Evolutionary conservation across 1,140 invertebrate species (phyloP), one percentile per base, ranked within the genome.

Genomic region (Drosophila lini): DNA sequence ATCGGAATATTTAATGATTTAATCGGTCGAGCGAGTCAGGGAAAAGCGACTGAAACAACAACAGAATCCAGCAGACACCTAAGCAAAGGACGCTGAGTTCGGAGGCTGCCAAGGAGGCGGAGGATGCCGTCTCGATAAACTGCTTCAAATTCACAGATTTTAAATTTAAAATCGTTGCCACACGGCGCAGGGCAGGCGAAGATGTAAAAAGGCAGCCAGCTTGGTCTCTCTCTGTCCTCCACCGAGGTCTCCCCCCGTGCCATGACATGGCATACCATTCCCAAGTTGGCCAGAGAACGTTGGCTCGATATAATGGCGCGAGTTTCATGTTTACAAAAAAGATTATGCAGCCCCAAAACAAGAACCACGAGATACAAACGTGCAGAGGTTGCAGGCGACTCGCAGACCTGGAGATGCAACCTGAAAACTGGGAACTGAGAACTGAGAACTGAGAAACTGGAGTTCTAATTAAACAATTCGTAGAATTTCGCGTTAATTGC

Each of bases 381-480:
- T 85, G 81, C 74, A 76, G 61, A 59, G 74, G 36, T 48, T 71
- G 68, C 68, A 70, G 52, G 38, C 16, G 28, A 40, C 50, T 57
- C 31, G 62, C 55, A 42, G 19, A 55, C 56, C 48, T 40, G 52
- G 10, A 48, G 38, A 50, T 65, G 68, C 28, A 63, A 52, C 61
- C 71, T 64, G 74, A 48, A 74, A 63, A 63, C 53, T 56, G 53
- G 53, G 34, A 56, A 42, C 64, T 61, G 57, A 53, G 38, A 59
- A 48, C 70, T 40, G 40, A 44, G 25, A 76, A 61, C 42, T 68
- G 62, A 58, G 62, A 58, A 69, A 78, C 61, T 75, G 80, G 60
- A 89, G 84, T 90, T 92, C 91, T 92, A 92, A 92, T 92, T 92
- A 92, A 92, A 92, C 85, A 92, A 92, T 92, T 92, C 91, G 91